Evolutionary conservation across 2,113 vertebrate genomes (phyloP).

Genomic region (Nycticorax nycticorax): DNA sequence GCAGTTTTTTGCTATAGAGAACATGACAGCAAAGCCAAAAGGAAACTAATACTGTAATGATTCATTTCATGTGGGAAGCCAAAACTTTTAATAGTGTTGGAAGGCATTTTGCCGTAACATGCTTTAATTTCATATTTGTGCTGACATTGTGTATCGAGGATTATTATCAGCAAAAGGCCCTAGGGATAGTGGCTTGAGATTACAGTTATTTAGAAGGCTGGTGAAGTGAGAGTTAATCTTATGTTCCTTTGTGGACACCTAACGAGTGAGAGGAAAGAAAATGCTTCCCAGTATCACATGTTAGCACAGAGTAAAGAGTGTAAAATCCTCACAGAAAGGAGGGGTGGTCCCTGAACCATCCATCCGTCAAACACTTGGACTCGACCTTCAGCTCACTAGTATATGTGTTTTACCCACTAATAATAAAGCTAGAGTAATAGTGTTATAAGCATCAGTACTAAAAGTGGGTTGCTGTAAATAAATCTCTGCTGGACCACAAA

Average conservation of each 20-base stretch:
- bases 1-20: not conserved
- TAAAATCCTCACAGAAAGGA: not conserved
- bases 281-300: not conserved
- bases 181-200: not conserved
- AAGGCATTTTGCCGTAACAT: not conserved
- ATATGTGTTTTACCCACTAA: not conserved
- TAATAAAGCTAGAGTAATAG: not conserved
- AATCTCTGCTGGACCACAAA: not conserved
- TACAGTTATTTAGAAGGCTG: not conserved
- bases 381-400: not conserved
- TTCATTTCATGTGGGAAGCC: not conserved
- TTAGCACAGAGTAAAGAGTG: not conserved
- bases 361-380: not conserved
- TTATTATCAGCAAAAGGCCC: not conserved
- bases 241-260: not conserved
- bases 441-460: not conserved
- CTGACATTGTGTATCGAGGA: not conserved
- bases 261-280: not conserved
- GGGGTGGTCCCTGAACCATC: not conserved
- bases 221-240: not conserved
- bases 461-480: constrained; percentile 8
- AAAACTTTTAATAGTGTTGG: not conserved
- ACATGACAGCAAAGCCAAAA: not conserved
- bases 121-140: not conserved
- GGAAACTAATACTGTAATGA: constrained; percentile 18